phyloP scores from a whole-genome alignment of 2,888 invertebrate species.

The Linyphia triangularis region DNA sequence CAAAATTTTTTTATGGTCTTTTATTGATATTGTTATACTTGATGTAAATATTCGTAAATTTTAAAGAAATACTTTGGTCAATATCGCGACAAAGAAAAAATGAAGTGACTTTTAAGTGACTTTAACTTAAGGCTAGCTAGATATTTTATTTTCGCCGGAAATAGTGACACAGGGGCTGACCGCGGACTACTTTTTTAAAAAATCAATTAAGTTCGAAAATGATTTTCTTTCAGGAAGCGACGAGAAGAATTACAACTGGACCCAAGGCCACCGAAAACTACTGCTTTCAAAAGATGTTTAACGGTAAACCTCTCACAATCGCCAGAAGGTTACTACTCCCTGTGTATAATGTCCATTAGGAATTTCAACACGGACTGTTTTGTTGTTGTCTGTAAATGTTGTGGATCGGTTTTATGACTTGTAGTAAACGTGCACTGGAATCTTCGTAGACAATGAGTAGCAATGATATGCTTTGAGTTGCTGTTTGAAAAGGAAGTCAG shows the following conservation, averaged over 20 bases:
- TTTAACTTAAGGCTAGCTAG: constrained; percentile 36
- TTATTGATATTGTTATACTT: no score
- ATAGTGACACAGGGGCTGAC: constrained; percentile 36
- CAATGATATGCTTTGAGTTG: background rate
- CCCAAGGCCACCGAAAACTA: constrained; percentile 15
- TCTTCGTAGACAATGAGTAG: constrained; percentile 3
- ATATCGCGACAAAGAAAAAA: no score
- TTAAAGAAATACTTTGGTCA: no score
- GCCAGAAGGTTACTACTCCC: constrained; percentile 33
- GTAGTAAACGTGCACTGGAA: background rate
- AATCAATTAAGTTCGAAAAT: constrained; percentile 49
- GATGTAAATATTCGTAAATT: no score
- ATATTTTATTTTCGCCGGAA: constrained; percentile 34
- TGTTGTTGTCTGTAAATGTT: background rate
- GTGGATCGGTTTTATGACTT: constrained; percentile 13
- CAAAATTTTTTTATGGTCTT: no score
- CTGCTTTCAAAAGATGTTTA: constrained; percentile 16
- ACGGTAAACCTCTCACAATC: constrained; percentile 16
- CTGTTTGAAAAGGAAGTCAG: background rate
- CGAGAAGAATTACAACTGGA: constrained; percentile 14
- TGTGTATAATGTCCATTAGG: background rate
- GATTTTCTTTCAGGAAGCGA: background rate
- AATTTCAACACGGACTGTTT: constrained; percentile 20
- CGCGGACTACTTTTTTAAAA: constrained; percentile 39
- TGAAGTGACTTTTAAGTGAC: background rate